These are phyloP conservation scores for Lepidocolaptes lacrymiger DNA, from an alignment of 2,797 vertebrate species.

Conservation along the genomic window DNA sequence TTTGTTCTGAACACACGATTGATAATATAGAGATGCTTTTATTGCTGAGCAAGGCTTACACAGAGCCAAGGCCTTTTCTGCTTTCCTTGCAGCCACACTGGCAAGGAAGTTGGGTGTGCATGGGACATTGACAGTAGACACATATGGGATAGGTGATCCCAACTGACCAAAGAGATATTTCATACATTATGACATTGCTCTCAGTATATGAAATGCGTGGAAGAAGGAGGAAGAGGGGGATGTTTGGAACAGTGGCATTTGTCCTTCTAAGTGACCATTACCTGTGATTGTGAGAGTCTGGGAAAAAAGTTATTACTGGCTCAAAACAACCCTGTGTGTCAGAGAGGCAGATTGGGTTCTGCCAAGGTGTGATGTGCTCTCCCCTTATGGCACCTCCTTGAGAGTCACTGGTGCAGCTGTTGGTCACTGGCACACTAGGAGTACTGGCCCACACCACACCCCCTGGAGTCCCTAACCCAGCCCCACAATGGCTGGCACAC, in stretches of 20 bases:
- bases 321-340: background rate
- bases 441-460: too few relatives aligned
- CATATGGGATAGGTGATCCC: background rate
- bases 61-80: background rate
- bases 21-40: background rate
- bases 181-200: background rate
- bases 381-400: too few relatives aligned
- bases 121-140: background rate
- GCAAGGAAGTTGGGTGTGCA: too few relatives aligned
- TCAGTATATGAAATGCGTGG: background rate
- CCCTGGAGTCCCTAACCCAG: too few relatives aligned
- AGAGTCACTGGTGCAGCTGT: background rate
- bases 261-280: background rate
- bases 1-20: background rate
- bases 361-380: background rate
- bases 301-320: background rate
- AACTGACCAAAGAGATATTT: background rate
- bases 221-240: background rate
- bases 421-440: background rate
- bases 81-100: background rate
- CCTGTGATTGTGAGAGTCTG: background rate
- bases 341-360: background rate
- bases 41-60: background rate
- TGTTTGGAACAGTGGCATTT: background rate
- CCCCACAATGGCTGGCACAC: background rate